phyloP scores from a whole-genome alignment of 2,888 invertebrate genomes.

The Saturnia pavonia region DNA sequence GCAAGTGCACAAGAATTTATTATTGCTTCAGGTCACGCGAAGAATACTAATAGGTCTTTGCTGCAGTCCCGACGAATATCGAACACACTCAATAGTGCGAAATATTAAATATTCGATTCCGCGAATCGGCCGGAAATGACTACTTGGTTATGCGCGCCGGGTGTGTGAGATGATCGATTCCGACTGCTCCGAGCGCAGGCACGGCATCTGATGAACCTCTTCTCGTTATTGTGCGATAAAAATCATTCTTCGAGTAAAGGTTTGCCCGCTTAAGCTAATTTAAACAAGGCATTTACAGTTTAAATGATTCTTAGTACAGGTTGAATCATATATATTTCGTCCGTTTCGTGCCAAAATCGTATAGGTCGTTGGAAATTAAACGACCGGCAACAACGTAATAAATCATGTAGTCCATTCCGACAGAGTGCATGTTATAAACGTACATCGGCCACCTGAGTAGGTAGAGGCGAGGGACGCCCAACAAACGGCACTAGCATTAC shows the following conservation, averaged over 20 bases:
- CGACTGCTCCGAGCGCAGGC: conserved; percentile 40
- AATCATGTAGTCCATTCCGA: conserved; percentile 45
- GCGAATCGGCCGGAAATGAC: conserved; percentile 74
- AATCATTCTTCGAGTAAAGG: conserved; percentile 50
- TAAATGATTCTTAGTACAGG: conserved; percentile 38
- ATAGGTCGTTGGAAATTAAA: not conserved
- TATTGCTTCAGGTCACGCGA: conserved; percentile 64
- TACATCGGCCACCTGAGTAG: conserved; percentile 60
- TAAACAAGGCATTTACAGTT: conserved; percentile 37
- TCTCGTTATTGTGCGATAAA: conserved; percentile 57
- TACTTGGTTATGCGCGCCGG: conserved; percentile 70
- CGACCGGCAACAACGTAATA: conserved; percentile 2
- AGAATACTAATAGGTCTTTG: conserved; percentile 67
- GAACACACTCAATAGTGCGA: conserved; percentile 57
- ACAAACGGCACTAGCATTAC: conserved; percentile 63
- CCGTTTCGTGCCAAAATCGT: conserved; percentile 24
- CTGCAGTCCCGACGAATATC: conserved; percentile 50
- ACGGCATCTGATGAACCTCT: conserved; percentile 32
- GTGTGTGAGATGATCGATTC: conserved; percentile 72
- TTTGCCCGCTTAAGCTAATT: conserved; percentile 30
- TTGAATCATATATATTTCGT: conserved; percentile 37
- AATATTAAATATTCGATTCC: conserved; percentile 68
- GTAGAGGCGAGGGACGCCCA: conserved; percentile 50
- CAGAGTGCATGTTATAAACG: conserved; percentile 39
- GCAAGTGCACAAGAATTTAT: conserved; percentile 80